Conservation (phyloP, 2,113 vertebrate species). For the Lampris megalopsis region DNA sequence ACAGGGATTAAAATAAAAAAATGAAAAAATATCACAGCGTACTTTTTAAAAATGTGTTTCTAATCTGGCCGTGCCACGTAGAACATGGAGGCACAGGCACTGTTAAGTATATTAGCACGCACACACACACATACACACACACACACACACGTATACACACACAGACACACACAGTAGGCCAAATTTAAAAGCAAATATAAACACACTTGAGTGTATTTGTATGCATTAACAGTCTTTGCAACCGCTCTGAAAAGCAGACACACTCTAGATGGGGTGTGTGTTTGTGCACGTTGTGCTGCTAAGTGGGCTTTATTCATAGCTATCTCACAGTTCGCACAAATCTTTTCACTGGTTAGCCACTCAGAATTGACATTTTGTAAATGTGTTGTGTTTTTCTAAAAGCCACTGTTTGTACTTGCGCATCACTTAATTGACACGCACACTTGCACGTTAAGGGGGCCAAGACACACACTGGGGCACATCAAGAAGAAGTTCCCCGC, state of each 20-base stretch:
- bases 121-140: not conserved
- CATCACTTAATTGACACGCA: not conserved
- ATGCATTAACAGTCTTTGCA: not conserved
- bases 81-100: not conserved
- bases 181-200: not conserved
- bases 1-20: too few relatives aligned
- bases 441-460: not conserved
- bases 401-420: not conserved
- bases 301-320: not conserved
- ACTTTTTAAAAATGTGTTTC: too few relatives aligned
- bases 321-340: too few relatives aligned
- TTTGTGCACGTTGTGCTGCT: not conserved
- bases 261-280: not conserved
- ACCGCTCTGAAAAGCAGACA: too few relatives aligned
- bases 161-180: slow-evolving; percentile 3
- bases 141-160: not conserved
- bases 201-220: not conserved
- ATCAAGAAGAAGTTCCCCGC: not conserved
- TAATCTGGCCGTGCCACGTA: too few relatives aligned
- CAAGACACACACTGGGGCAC: not conserved
- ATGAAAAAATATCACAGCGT: too few relatives aligned
- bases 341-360: too few relatives aligned
- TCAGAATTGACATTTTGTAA: not conserved
- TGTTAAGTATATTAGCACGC: not conserved
- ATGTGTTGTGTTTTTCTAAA: not conserved